These are phyloP conservation scores for Brenthis ino DNA, from an alignment of 2,888 invertebrate species.

Conservation along the genomic window DNA sequence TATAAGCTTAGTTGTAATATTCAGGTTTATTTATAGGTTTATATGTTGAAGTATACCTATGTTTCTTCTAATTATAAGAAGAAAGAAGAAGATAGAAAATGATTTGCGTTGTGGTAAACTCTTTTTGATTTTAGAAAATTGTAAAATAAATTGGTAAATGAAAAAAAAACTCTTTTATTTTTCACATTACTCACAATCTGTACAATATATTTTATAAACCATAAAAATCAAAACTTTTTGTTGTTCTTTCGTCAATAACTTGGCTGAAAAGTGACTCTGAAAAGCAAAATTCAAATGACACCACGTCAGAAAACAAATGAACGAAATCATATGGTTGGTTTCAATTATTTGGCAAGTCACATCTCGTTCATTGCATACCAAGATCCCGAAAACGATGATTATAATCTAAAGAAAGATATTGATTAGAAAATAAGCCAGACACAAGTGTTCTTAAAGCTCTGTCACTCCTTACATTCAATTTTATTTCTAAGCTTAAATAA, in stretches of 20 bases:
- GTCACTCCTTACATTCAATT: slow-evolving; percentile 53
- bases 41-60: slow-evolving; percentile 1
- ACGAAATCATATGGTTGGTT: slow-evolving; percentile 77
- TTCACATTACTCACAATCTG: too few relatives aligned
- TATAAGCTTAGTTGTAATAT: slow-evolving; percentile 27
- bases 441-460: slow-evolving; percentile 51
- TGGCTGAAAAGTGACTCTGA: slow-evolving; percentile 35
- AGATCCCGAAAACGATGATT: slow-evolving; percentile 61
- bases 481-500: slow-evolving; percentile 43
- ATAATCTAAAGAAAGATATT: slow-evolving; percentile 53
- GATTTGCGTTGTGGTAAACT: too few relatives aligned
- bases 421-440: slow-evolving; percentile 62
- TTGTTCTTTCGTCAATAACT: slow-evolving; percentile 17
- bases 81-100: too few relatives aligned
- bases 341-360: slow-evolving; percentile 76
- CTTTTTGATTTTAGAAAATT: too few relatives aligned
- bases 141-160: too few relatives aligned
- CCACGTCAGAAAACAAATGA: slow-evolving; percentile 73
- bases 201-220: too few relatives aligned
- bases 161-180: too few relatives aligned
- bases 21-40: slow-evolving; percentile 10
- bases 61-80: background rate
- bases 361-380: slow-evolving; percentile 65
- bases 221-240: background rate
- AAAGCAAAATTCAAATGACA: slow-evolving; percentile 66